These are phyloP conservation scores for Hedychridium roseum DNA, from an alignment of 2,888 invertebrate species.

Conservation along the genomic window DNA sequence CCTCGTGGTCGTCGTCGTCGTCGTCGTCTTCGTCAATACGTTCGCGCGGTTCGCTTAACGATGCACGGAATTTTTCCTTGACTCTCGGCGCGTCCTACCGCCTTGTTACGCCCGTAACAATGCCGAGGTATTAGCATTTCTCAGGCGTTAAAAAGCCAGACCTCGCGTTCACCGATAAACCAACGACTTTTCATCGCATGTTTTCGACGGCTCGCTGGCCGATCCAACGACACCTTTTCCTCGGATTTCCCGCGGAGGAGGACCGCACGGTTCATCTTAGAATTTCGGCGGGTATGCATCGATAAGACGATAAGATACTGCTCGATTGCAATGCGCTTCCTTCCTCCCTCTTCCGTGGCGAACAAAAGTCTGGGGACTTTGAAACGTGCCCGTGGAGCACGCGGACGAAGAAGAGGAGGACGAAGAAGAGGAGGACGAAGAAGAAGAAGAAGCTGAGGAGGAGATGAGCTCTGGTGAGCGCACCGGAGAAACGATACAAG, in stretches of 20 bases:
- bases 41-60: constrained; percentile 14
- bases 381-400: constrained; percentile 8
- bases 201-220: constrained; percentile 3
- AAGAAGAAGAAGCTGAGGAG: not conserved
- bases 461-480: constrained; percentile 10
- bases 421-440: not conserved
- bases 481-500: no score
- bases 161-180: constrained; percentile 4
- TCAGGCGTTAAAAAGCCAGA: constrained; percentile 7
- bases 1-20: no score
- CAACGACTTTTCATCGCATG: constrained; percentile 5
- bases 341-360: no score
- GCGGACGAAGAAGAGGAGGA: constrained; percentile 8
- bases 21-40: constrained; percentile 22
- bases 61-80: constrained; percentile 30
- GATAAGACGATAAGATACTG: no score
- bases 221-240: no score
- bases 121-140: constrained; percentile 12
- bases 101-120: constrained; percentile 9
- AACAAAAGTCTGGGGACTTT: no score
- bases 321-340: no score
- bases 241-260: no score
- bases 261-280: no score
- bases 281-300: no score
- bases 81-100: constrained; percentile 10